Evolutionary conservation across 2,797 vertebrate species (phyloP), one percentile per base, ranked within the genome.

Genomic region (Enteromius anoplus): DNA sequence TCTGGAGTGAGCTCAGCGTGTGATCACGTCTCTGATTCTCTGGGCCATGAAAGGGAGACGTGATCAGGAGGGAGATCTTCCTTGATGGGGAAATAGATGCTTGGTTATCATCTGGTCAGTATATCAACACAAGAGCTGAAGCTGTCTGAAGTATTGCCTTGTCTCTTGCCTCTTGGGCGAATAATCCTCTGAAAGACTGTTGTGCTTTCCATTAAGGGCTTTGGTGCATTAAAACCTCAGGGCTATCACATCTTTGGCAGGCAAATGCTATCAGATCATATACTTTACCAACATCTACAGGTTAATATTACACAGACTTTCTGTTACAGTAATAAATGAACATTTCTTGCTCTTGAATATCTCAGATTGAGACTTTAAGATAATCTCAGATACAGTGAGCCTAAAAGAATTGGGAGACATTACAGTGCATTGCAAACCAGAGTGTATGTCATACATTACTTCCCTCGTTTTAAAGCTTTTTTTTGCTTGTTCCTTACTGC

Each of bases 141-240:
- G 62, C 45, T 80, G 64, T 75, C 71, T 68, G 62, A 76, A 77
- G 64, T 60, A 49, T 53, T 75, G 34, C 34, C 49, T 68, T 77
- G 64, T 70, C 66, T 83, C 21, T 77, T 51, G 40, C 73, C 42
- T 45, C 51, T 70, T 40, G 49, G 49, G 81, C 60, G 19, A 83
- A 77, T 70, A 17, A 58, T 66, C 32, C 14, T 51, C 32, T 40
- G 14, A 81, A 73, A 73, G 32, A 73, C 21, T 53, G 51, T 75
- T 66, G 80, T 75, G 62, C 45, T 82, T 76, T 82, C 49, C 72
- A 68, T 82, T 68, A 82, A 55, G 72, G 62, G 62, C 19, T 68
- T 76, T 8, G 7, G 49, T 40, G 23, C 34, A 76, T 76, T 66
- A 34, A 82, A 76, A 76, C 62, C 40, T 10, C 32, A 47, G 62